Evolutionary conservation across 2,113 vertebrate genomes (phyloP).

Genomic region (Pionites leucogaster): DNA sequence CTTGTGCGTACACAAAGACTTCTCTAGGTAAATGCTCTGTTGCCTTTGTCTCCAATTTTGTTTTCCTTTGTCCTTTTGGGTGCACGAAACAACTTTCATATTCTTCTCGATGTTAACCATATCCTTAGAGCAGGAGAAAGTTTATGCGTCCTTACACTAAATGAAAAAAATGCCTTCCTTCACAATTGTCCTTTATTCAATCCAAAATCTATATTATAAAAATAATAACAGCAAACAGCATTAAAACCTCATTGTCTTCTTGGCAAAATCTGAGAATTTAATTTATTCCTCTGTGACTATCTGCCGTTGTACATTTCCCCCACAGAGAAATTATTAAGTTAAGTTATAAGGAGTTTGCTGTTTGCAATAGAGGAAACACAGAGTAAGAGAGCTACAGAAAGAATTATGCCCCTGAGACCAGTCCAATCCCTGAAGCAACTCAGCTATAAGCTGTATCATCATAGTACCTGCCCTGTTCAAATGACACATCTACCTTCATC

Average conservation of each 20-base stretch:
- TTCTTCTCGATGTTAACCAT: background rate
- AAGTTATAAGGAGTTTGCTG: background rate
- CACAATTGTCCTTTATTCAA: background rate
- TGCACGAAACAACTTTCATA: background rate
- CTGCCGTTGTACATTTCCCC: background rate
- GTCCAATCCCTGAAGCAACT: background rate
- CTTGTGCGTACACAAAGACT: background rate
- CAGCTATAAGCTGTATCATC: background rate
- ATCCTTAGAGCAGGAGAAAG: background rate
- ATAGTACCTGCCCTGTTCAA: background rate
- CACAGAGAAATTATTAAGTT: background rate
- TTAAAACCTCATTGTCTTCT: background rate
- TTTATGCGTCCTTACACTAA: background rate
- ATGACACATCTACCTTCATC: background rate
- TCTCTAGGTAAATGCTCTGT: background rate
- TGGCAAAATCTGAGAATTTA: background rate
- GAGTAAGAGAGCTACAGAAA: background rate
- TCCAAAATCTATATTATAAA: background rate
- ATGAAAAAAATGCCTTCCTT: background rate
- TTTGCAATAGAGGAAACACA: background rate
- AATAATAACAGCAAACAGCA: background rate
- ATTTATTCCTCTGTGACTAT: background rate
- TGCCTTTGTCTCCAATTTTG: background rate
- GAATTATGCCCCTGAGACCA: background rate
- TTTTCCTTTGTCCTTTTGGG: background rate